A percentile compares a stretch with the other conserved stretches of the same genome.
Evolutionary conservation across 1,140 invertebrate genomes (phyloP).

Genomic region (Platyura marginata): DNA sequence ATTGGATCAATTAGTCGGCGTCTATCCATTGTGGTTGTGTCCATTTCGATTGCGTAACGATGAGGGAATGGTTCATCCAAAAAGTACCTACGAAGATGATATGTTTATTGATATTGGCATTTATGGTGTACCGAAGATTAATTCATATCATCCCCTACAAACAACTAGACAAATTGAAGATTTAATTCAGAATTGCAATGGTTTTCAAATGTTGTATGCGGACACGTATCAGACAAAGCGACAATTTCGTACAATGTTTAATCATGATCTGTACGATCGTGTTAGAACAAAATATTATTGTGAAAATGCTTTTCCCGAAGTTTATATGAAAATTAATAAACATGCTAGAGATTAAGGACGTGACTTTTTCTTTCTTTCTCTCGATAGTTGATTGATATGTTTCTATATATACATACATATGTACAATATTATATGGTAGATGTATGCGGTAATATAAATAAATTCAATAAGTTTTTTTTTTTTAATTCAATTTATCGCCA

Average conservation of each 20-base stretch:
- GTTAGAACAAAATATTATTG: conserved; percentile 28
- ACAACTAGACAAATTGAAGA: conserved; percentile 47
- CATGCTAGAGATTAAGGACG: conserved; percentile 33
- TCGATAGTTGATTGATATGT: too few relatives aligned
- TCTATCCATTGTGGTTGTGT: conserved; percentile 74
- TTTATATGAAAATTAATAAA: conserved; percentile 65
- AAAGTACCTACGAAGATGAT: conserved; percentile 19
- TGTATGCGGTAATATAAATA: too few relatives aligned
- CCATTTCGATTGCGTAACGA: conserved; percentile 47
- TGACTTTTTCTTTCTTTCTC: too few relatives aligned
- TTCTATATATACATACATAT: too few relatives aligned
- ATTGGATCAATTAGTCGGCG: conserved; percentile 48
- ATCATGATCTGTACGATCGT: conserved; percentile 53
- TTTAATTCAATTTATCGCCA: too few relatives aligned
- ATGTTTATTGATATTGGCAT: conserved; percentile 67
- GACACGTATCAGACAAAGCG: conserved; percentile 47
- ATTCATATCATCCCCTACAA: conserved; percentile 37
- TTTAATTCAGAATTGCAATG: conserved; percentile 45
- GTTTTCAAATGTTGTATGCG: conserved; percentile 76
- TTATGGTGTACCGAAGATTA: conserved; percentile 52
- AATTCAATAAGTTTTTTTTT: too few relatives aligned
- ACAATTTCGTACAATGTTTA: conserved; percentile 69
- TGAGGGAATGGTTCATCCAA: conserved; percentile 51
- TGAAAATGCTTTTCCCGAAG: conserved; percentile 56
- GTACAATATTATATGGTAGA: too few relatives aligned